Percentiles rank a stretch among this genome's conserved stretches.
phyloP scores from a whole-genome alignment of 2,888 invertebrate genomes.

The Lymantria monacha region DNA sequence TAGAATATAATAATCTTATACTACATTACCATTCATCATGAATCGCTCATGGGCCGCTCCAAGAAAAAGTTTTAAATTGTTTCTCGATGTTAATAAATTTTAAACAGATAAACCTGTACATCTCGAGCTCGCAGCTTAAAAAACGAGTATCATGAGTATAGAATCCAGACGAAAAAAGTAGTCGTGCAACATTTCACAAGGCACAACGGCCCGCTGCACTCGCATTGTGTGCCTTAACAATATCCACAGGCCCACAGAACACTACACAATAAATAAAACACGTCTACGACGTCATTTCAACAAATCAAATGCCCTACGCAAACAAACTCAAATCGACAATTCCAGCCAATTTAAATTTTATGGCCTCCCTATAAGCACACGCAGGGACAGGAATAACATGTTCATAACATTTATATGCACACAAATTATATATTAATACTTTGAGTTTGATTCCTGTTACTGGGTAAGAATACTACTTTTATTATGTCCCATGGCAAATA shows the following conservation, averaged over 20 bases:
- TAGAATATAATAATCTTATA: slow-evolving; percentile 53
- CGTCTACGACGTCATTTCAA: slow-evolving; percentile 67
- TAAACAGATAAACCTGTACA: slow-evolving; percentile 82
- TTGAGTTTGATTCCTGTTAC: slow-evolving; percentile 6
- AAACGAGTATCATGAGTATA: slow-evolving; percentile 79
- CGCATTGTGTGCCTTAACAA: slow-evolving; percentile 79
- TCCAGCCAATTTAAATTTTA: slow-evolving; percentile 68
- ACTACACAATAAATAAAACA: slow-evolving; percentile 70
- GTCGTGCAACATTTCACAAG: slow-evolving; percentile 82
- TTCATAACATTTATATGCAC: slow-evolving; percentile 23
- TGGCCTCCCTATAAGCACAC: slow-evolving; percentile 46
- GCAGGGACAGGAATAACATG: slow-evolving; percentile 39
- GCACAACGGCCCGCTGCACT: slow-evolving; percentile 79
- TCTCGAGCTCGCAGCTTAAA: slow-evolving; percentile 78
- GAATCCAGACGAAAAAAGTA: slow-evolving; percentile 82
- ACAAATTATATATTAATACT: slow-evolving; percentile 14
- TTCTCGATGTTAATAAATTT: slow-evolving; percentile 82
- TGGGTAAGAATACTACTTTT: not conserved
- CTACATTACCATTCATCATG: slow-evolving; percentile 71
- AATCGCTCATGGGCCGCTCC: slow-evolving; percentile 68
- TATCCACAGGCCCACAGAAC: slow-evolving; percentile 68
- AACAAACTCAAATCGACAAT: slow-evolving; percentile 68
- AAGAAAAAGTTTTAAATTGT: slow-evolving; percentile 80
- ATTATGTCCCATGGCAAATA: too few relatives aligned
- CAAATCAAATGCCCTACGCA: slow-evolving; percentile 71